A percentile compares a stretch with the other conserved stretches of the same genome.
Evolutionary conservation across 2,888 invertebrate species (phyloP).

Genomic region (Dynastes maya): DNA sequence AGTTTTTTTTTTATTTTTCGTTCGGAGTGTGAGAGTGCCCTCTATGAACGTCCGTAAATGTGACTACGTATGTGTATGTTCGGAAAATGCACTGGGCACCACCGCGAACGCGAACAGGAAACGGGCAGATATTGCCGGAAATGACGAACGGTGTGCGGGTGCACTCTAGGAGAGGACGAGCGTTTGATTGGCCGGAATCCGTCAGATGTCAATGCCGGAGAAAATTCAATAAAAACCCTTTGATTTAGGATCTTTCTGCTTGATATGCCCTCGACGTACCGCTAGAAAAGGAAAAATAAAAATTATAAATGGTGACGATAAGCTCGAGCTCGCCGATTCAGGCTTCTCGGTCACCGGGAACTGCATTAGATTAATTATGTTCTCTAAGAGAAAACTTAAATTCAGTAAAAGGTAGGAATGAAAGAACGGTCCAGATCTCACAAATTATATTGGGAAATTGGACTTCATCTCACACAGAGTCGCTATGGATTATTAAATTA

Average conservation of each 20-base stretch:
- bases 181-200: slow-evolving; percentile 30
- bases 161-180: slow-evolving; percentile 16
- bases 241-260: slow-evolving; percentile 25
- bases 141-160: slow-evolving; percentile 17
- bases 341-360: not conserved
- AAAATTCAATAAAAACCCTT: slow-evolving; percentile 26
- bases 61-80: not conserved
- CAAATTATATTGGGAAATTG: no score
- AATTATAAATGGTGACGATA: not conserved
- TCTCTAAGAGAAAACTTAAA: no score
- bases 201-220: slow-evolving; percentile 21
- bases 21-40: not conserved
- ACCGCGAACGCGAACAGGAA: slow-evolving; percentile 20
- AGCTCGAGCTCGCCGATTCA: no score
- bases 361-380: slow-evolving; percentile 11
- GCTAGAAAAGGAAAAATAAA: not conserved
- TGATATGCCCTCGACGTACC: not conserved
- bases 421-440: no score
- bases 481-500: no score
- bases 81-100: slow-evolving; percentile 25
- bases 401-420: no score
- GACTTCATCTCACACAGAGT: no score
- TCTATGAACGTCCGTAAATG: not conserved
- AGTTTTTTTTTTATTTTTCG: not conserved
- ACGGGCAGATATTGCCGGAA: slow-evolving; percentile 36